Percentiles rank a stretch among this genome's conserved stretches.
These are phyloP conservation scores for Chrysolina oricalcia DNA, from an alignment of 2,888 invertebrate species.

Conservation along the genomic window DNA sequence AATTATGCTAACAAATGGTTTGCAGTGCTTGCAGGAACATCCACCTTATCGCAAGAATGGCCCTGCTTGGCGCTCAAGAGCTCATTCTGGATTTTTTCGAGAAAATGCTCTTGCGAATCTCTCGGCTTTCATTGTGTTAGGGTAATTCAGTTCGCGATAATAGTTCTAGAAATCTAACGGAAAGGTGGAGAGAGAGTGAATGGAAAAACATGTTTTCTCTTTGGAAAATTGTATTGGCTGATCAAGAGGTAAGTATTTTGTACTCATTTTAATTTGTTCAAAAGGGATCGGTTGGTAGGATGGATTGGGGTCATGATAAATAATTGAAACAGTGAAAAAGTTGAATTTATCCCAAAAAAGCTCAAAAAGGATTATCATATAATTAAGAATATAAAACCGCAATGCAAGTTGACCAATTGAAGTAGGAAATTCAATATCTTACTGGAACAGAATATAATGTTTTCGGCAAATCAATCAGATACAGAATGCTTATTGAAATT, in stretches of 20 bases:
- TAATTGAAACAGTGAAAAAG: no score
- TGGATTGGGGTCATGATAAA: no score
- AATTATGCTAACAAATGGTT: conserved; percentile 51
- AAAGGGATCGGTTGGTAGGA: no score
- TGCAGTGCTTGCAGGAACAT: conserved; percentile 51
- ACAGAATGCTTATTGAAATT: no score
- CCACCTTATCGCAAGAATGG: conserved; percentile 49
- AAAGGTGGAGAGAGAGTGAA: not conserved
- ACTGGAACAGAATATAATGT: no score
- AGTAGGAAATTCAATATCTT: no score
- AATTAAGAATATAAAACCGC: no score
- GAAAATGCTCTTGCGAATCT: conserved; percentile 28
- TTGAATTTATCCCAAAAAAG: no score
- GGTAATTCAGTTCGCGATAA: not conserved
- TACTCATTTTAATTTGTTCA: no score
- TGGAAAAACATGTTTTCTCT: not conserved
- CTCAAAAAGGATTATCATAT: no score
- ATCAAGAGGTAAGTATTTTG: not conserved
- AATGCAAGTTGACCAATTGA: no score
- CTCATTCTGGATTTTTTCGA: conserved; percentile 39
- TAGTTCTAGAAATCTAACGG: not conserved
- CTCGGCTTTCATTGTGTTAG: not conserved
- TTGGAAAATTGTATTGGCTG: not conserved
- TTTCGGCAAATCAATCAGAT: no score
- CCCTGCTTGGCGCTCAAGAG: conserved; percentile 44